Base-by-base conservation (phyloP, 2,113 vertebrate genomes). In the Acanthochromis polyacanthus region DNA sequence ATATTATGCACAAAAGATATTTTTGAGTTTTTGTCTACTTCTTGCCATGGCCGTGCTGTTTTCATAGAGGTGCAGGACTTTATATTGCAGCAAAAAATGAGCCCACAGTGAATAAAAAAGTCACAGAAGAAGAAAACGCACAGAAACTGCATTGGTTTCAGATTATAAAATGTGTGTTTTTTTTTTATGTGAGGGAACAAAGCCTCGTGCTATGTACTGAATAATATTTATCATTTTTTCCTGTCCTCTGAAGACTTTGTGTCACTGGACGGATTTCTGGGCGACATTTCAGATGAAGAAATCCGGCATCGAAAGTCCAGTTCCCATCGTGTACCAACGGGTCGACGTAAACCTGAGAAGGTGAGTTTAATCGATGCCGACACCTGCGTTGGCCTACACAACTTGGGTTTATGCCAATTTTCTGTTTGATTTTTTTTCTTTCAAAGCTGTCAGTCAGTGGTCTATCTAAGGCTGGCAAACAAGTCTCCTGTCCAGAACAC, bases 311-410 rank as follows among this genome's bases (percentile, higher is more conserved):
- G 95, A 50, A 91, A 93, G 69, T 75, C 92, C 50, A 92, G 83
- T 17, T 92, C 93, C 11, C 91, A 94, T 71, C 92, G 89, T 32
- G 91, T 90, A 50, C 89, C 88, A 5, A 32, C 90, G 32, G 73
- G 62, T 55, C 89, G 93, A 11, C 93, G 95, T 45, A 95, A 95
- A 88, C 45, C 89, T 4, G 95, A 95, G 36, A 95, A 95, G 94
- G 95, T 95, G 72, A 14, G 79, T 58, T 25, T 25, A 4, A 43
- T 32, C 45, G 25, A 3, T 3, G 3, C 16, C n/a, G 17, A 52
- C 4, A 15, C 30, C 45, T 43, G 43, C 2, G 7, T 12, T 59
- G 1, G 22, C 10, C 7, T 23, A 10, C 36, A 46, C 45, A 22
- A 32, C 4, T 22, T 64, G 43, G 12, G 15, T 12, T 43, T 43